Base-by-base conservation (phyloP, 30 jellyfish, hydroid and myxozoan species). In the Aurelia coerulea region DNA sequence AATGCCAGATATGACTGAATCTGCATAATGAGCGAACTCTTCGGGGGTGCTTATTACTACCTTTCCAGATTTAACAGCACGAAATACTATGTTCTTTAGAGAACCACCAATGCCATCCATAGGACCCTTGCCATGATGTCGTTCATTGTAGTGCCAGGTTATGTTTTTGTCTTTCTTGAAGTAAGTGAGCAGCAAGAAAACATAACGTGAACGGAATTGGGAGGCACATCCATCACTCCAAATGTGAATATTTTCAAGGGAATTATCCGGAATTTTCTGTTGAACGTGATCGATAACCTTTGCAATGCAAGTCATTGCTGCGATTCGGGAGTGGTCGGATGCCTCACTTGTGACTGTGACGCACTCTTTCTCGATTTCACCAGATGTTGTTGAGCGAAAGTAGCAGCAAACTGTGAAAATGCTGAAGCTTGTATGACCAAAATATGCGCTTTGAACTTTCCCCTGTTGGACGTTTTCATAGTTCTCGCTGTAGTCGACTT, bases 111-210 rank as follows among this genome's bases (percentile, higher is more conserved):
- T 32, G 64, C 91, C 88, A 68, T 67, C 91, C 89, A 81, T 67
- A 15, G 89, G 91, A 32, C 84, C 91, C 33, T 81, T 81, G 16
- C 91, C 91, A 51, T 81, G 91, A 66, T 81, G 91, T 11, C 78
- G 33, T 50, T 81, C 89, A 60, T 81, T 81, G 73, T 67, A 81
- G 68, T 68, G 67, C 91, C 87, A 81, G 35, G 32, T 15, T 15
- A 83, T 9, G 34, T 71, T 34, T 34, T n/a, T 17, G 10, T 54
- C 80, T 23, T 46, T 50, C 46, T 32, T 56, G 23, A 72, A 23
- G 17, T 7, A 11, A 33, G 92, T n/a, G 16, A 72, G 37, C 16
- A 73, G 88, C 74, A 10, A 9, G 3, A 83, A 83, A 10, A 83
- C 92, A 72, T 56, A 71, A 19, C 73, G 14, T 80, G 88, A 80